Evolutionary conservation across 92 coral and sea anemone species (phyloP).

Genomic region (Siderastrea siderea): DNA sequence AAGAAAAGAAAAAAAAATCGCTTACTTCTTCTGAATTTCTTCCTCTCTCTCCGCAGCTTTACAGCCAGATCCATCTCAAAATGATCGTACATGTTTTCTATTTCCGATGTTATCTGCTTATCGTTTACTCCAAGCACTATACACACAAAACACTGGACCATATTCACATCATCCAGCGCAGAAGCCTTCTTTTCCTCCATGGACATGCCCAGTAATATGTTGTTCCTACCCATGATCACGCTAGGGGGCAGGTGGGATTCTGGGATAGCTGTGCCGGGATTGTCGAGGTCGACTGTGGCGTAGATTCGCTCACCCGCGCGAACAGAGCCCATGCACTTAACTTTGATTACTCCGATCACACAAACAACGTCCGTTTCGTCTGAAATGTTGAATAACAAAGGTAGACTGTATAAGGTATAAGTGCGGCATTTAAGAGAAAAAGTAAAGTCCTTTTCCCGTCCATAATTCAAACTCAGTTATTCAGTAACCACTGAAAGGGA

Average conservation of each 20-base stretch:
- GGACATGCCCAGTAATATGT: conserved; percentile 68
- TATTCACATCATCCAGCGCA: conserved; percentile 62
- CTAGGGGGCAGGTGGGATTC: conserved; percentile 91
- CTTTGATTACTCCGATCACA: conserved; percentile 95
- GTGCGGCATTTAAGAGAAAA: too few species aligned
- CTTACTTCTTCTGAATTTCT: conserved; percentile 63
- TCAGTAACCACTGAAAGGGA: too few species aligned
- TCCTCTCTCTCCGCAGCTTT: conserved; percentile 71
- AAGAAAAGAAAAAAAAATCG: too few species aligned
- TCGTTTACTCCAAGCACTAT: conserved; percentile 93
- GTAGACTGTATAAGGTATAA: too few species aligned
- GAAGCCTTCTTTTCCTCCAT: conserved; percentile 67
- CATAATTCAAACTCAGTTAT: too few species aligned
- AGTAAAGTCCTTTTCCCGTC: too few species aligned
- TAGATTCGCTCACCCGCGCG: conserved; percentile 96
- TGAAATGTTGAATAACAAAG: neutral
- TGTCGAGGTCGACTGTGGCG: conserved; percentile 70
- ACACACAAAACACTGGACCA: conserved; percentile 93
- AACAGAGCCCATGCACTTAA: conserved; percentile 86
- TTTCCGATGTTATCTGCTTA: conserved; percentile 82
- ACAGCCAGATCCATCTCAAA: conserved; percentile 72
- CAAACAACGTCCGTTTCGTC: conserved; percentile 87
- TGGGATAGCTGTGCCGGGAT: conserved; percentile 94
- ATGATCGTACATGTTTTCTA: conserved; percentile 88
- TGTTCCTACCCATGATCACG: conserved; percentile 54